Evolutionary conservation across 2,797 vertebrate genomes (phyloP).

Genomic region (Urosaurus nigricauda): DNA sequence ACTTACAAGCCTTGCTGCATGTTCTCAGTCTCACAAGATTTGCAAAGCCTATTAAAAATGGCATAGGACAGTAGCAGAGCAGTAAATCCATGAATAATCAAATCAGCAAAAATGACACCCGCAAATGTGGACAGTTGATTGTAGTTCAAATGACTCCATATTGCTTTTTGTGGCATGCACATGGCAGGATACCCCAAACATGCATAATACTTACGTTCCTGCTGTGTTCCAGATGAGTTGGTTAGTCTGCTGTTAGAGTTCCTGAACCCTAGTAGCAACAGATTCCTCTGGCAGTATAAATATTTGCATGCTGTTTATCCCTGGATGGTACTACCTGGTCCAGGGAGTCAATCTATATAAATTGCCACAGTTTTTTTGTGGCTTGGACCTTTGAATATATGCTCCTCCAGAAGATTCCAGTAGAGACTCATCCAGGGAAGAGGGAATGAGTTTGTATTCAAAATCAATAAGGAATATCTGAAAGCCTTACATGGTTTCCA

Average conservation of each 20-base stretch:
- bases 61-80: too few relatives aligned
- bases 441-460: neutral
- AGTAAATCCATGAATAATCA: too few relatives aligned
- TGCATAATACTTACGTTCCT: conserved; percentile 71
- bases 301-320: conserved; percentile 36
- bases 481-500: conserved; percentile 2
- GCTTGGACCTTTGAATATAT: conserved; percentile 8
- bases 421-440: conserved; percentile 27
- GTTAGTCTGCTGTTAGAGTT: conserved; percentile 67
- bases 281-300: conserved; percentile 24
- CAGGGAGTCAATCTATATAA: conserved; percentile 15
- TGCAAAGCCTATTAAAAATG: too few relatives aligned
- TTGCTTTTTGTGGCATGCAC: conserved; percentile 41
- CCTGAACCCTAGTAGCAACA: conserved; percentile 11
- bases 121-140: too few relatives aligned
- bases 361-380: neutral
- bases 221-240: conserved; percentile 40
- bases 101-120: too few relatives aligned
- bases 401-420: neutral
- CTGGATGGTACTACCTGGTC: neutral
- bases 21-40: too few relatives aligned
- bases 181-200: conserved; percentile 36
- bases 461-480: conserved; percentile 3
- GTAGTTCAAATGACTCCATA: conserved; percentile 23
- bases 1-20: too few relatives aligned